Base-by-base conservation (phyloP, 2,888 invertebrate species). In the Labia minor region DNA sequence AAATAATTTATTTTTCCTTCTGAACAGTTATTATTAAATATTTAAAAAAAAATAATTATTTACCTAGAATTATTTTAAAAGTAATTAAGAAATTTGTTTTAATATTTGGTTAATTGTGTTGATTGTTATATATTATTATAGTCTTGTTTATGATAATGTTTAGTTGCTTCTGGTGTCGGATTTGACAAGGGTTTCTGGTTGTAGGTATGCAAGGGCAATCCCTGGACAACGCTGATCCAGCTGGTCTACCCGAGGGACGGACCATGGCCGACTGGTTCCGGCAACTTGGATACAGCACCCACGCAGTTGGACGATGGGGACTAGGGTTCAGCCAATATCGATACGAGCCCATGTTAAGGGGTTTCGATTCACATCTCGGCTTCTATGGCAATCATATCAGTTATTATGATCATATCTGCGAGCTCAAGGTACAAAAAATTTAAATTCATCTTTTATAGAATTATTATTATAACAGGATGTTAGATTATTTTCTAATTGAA, bases 181-280 rank as follows among this genome's bases (percentile, higher is more conserved):
- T 26, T 26, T 26, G 26, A 26, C 26, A 26, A 6, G 3, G 26
- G 26, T 8, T 8, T 26, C 26, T 26, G 3, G 26, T 26, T 26
- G 3, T 26, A 49, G 49, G 49, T 14, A 49, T 49, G 49, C 49
- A 49, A 14, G 49, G 8, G 3, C 49, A 11, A 49, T n/a, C 4
- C 16, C 14, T 49, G 16, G 49, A 49, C 49, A 49, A 49, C 49
- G 49, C 49, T n/a, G 49, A 49, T 49, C 49, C 49, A 3, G 49
- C 49, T 16, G 49, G 49, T 10, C 49, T 49, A 10, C 14, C 49
- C n/a, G 49, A 49, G 49, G 49, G 14, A 2, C 49, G 49, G 2
- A 49, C 49, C 49, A 49, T 49, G 49, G 49, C 49, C 16, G 49
- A 49, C 16, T 49, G 49, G 49, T 49, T 49, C n/a, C 49, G 49